Percentiles rank a stretch among this genome's conserved stretches.
These are phyloP conservation scores for Venustaconcha ellipsiformis DNA, from an alignment of 1,140 invertebrate species.

Conservation along the genomic window DNA sequence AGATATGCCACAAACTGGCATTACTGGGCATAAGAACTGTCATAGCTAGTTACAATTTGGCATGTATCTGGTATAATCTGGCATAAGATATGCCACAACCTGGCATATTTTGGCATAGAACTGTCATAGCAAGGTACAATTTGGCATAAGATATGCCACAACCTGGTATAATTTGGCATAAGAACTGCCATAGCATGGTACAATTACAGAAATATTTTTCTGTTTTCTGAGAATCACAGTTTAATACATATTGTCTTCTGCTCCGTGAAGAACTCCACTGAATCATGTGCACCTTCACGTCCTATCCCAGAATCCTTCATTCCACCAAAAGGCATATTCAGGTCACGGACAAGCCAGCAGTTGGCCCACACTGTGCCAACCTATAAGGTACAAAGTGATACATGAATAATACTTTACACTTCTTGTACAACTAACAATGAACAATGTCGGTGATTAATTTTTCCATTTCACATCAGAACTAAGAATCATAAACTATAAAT, in stretches of 20 bases:
- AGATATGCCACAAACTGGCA: too few species aligned
- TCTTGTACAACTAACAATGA: slow-evolving; percentile 12
- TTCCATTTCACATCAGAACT: background rate
- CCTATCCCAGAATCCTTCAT: slow-evolving; percentile 74
- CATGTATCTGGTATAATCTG: too few species aligned
- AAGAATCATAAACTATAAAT: background rate
- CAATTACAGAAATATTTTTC: too few species aligned
- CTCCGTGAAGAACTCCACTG: slow-evolving; percentile 75
- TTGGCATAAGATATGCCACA: too few species aligned
- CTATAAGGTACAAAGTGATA: slow-evolving; percentile 51
- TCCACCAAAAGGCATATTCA: slow-evolving; percentile 77
- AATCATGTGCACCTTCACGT: slow-evolving; percentile 73
- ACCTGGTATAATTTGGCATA: too few species aligned
- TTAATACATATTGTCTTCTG: slow-evolving; percentile 74
- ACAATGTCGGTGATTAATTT: background rate
- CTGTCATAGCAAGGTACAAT: too few species aligned
- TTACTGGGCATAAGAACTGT: too few species aligned
- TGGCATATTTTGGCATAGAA: too few species aligned
- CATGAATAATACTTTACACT: slow-evolving; percentile 3
- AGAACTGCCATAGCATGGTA: too few species aligned
- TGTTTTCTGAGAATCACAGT: slow-evolving; percentile 18
- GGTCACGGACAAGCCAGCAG: slow-evolving; percentile 74
- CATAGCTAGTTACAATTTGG: too few species aligned
- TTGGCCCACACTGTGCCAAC: slow-evolving; percentile 77
- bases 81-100: too few species aligned